These are phyloP conservation scores for Eremobia ochroleuca DNA, from an alignment of 2,888 invertebrate genomes.

Conservation along the genomic window DNA sequence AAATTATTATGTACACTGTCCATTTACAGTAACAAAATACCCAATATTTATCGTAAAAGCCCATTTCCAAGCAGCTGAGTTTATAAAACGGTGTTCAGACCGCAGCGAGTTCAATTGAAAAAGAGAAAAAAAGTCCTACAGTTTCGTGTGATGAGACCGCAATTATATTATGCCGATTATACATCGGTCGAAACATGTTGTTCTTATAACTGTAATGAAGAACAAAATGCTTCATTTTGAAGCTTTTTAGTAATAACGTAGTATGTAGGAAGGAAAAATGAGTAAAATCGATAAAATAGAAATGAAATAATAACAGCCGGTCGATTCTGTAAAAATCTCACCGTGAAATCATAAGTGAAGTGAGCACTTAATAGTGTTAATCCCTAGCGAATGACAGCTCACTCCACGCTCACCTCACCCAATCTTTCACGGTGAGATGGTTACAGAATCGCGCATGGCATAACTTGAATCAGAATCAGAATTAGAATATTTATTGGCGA, in stretches of 20 bases:
- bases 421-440: too few species aligned
- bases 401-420: too few species aligned
- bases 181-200: slow-evolving; percentile 49
- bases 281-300: too few species aligned
- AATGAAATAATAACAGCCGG: background rate
- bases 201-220: slow-evolving; percentile 1
- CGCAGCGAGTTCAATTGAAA: slow-evolving; percentile 47
- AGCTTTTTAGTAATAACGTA: too few species aligned
- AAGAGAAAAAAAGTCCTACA: slow-evolving; percentile 49
- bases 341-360: too few species aligned
- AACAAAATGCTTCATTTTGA: background rate
- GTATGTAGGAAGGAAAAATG: background rate
- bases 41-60: slow-evolving; percentile 37
- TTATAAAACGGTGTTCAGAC: slow-evolving; percentile 69
- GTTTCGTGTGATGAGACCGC: slow-evolving; percentile 69
- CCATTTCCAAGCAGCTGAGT: slow-evolving; percentile 70
- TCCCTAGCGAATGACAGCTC: too few species aligned
- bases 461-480: too few species aligned
- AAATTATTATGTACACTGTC: background rate
- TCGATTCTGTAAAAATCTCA: too few species aligned
- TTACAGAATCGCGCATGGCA: too few species aligned
- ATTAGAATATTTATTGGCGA: too few species aligned
- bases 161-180: slow-evolving; percentile 66
- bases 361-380: too few species aligned
- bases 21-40: slow-evolving; percentile 23